Conservation (phyloP, 2,888 invertebrate genomes). For the Cremastinae sp. region DNA sequence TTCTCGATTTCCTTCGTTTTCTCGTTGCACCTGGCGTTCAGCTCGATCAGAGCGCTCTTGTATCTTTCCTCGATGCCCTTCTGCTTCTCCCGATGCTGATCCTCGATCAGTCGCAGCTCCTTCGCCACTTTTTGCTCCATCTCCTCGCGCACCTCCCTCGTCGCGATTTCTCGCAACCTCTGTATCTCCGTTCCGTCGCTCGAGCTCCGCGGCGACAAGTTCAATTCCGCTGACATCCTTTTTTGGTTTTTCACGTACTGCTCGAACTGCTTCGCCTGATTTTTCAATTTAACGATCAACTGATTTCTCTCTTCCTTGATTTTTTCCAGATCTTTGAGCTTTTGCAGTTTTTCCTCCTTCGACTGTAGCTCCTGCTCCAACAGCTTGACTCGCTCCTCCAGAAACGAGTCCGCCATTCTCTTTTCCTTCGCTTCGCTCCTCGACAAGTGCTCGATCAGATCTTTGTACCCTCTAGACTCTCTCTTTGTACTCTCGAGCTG, state of each 20-base stretch:
- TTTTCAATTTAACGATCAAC: slow-evolving; percentile 83
- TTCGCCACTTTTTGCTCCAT: slow-evolving; percentile 85
- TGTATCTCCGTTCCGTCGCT: slow-evolving; percentile 76
- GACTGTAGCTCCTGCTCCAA: slow-evolving; percentile 71
- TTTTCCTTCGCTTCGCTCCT: slow-evolving; percentile 66
- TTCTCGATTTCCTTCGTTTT: slow-evolving; percentile 83
- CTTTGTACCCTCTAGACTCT: slow-evolving; percentile 70
- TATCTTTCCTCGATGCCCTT: slow-evolving; percentile 82
- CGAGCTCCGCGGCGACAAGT: slow-evolving; percentile 69
- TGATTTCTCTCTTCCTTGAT: slow-evolving; percentile 83
- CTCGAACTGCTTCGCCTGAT: slow-evolving; percentile 85
- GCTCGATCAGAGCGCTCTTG: slow-evolving; percentile 79
- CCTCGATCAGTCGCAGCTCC: slow-evolving; percentile 84
- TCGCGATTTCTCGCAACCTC: slow-evolving; percentile 81
- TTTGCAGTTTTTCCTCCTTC: slow-evolving; percentile 70
- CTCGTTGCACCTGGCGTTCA: slow-evolving; percentile 81
- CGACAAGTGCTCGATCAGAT: slow-evolving; percentile 67
- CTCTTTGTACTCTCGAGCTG: slow-evolving; percentile 66
- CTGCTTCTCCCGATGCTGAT: slow-evolving; percentile 81
- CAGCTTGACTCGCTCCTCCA: slow-evolving; percentile 70
- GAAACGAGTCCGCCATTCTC: slow-evolving; percentile 62
- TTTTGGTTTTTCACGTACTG: slow-evolving; percentile 84
- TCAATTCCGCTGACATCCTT: slow-evolving; percentile 74
- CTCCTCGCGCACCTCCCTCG: slow-evolving; percentile 85
- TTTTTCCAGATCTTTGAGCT: slow-evolving; percentile 71